Evolutionary conservation across 1,140 invertebrate species (phyloP), one percentile per base, ranked within the genome.

Genomic region (Phocides pigmalion): DNA sequence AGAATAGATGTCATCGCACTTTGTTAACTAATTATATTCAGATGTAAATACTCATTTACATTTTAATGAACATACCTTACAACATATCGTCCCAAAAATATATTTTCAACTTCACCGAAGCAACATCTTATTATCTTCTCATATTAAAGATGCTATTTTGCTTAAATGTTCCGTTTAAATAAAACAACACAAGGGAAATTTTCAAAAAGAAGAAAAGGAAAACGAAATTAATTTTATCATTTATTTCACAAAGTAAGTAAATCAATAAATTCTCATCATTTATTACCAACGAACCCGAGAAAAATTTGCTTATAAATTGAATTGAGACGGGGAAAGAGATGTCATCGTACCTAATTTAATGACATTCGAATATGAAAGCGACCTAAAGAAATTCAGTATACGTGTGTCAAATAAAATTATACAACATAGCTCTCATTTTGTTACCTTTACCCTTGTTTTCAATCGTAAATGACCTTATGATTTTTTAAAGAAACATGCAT

Each of bases 251-350:
- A 11, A 12, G 16, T 42, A 42, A 19, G 41, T 53, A 53, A 53
- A 19, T 53, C 32, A 53, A 53, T 19, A 14, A 37, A 53, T 53
- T 53, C 15, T 35, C n/a, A 20, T 51, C 32, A 20, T 53, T 53
- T 51, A 53, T 53, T 39, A 39, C 17, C 35, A 53, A 9, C 11
- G 17, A 15, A 53, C 32, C 44, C 56, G 65, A 70, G 64, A 65
- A 54, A 71, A 75, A 81, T 79, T 79, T 76, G 49, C 72, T 74
- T 77, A 75, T 72, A 84, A 84, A 84, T 82, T 77, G 72, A 70
- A 67, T 79, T 79, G 22, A 62, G 63, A 65, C 58, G 20, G 54
- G 50, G 69, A 70, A 72, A 64, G 66, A 67, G 62, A 71, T 63
- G 65, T 71, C 66, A 70, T 68, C 35, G 64, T 66, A 59, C 51